phyloP scores from a whole-genome alignment of 1,140 invertebrate genomes.

The Chironomus tepperi region DNA sequence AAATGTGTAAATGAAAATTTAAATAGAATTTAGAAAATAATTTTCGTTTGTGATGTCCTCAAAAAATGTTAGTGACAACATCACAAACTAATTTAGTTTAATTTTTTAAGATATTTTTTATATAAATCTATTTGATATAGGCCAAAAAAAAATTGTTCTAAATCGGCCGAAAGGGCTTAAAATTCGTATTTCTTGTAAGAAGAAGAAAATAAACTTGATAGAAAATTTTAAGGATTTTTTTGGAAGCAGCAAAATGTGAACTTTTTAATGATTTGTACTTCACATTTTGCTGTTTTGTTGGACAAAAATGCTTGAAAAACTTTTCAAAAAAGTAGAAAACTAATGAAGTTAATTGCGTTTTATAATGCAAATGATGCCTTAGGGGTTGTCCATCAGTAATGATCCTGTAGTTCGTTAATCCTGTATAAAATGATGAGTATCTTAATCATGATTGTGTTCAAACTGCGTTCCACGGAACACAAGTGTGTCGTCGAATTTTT shows the following conservation, averaged over 20 bases:
- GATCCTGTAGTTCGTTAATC: no score
- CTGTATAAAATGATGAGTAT: no score
- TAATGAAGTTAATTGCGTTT: background rate
- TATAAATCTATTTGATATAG: background rate
- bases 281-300: no score
- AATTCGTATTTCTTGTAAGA: background rate
- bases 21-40: conserved; percentile 15
- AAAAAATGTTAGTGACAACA: background rate
- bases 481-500: no score
- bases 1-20: background rate
- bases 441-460: no score
- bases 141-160: background rate
- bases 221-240: background rate
- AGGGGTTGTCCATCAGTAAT: no score
- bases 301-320: background rate
- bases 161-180: background rate
- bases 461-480: no score
- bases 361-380: no score
- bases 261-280: no score
- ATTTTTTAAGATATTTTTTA: no score
- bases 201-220: background rate
- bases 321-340: background rate
- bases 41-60: background rate
- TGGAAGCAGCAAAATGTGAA: background rate
- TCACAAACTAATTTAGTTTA: background rate